A percentile compares a stretch with the other conserved stretches of the same genome.
These are phyloP conservation scores for Oplegnathus fasciatus DNA, from an alignment of 2,113 vertebrate genomes.

Conservation along the genomic window DNA sequence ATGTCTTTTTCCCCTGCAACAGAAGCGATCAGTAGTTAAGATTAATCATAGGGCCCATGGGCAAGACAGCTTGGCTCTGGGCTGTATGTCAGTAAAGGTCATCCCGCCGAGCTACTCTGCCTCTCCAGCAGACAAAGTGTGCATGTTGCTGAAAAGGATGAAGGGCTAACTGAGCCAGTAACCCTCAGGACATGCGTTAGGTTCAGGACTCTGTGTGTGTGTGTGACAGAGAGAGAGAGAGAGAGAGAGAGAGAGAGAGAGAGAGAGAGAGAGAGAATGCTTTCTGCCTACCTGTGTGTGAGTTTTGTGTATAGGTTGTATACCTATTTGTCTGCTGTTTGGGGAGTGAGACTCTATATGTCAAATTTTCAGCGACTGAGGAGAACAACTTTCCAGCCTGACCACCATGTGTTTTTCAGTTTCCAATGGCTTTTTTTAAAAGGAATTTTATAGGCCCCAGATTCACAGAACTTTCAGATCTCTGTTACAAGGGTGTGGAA, in stretches of 20 bases:
- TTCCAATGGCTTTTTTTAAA: too few species aligned
- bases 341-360: not conserved
- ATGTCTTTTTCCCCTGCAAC: not conserved
- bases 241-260: too few species aligned
- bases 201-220: not conserved
- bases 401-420: not conserved
- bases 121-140: not conserved
- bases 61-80: not conserved
- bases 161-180: not conserved
- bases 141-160: not conserved
- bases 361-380: not conserved
- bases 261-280: not conserved
- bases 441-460: too few species aligned
- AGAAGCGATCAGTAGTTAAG: not conserved
- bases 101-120: not conserved
- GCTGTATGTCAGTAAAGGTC: conserved; percentile 21
- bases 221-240: too few species aligned
- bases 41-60: conserved; percentile 2
- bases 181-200: conserved; percentile 8
- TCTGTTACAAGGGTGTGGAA: too few species aligned
- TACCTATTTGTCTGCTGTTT: not conserved
- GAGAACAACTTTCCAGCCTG: not conserved
- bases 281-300: not conserved
- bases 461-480: too few species aligned
- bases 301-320: not conserved